These are phyloP conservation scores for Nebria ingens DNA, from an alignment of 1,140 invertebrate genomes.

Conservation along the genomic window DNA sequence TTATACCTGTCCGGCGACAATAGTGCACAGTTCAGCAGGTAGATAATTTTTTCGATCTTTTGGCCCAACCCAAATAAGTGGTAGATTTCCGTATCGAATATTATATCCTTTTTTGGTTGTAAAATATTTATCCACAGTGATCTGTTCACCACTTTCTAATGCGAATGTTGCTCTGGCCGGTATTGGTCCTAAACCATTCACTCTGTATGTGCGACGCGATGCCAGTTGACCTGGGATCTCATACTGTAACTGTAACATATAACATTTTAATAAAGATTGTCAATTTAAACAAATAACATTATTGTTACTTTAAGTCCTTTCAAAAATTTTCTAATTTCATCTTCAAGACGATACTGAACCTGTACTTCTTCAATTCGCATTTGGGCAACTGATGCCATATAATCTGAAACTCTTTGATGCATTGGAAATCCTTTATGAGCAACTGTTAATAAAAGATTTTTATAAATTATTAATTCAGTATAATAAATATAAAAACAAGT, in stretches of 20 bases:
- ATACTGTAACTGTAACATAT: constrained; percentile 35
- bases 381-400: constrained; percentile 20
- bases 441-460: constrained; percentile 38
- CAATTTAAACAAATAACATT: constrained; percentile 1
- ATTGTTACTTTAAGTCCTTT: constrained; percentile 23
- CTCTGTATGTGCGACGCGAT: constrained; percentile 37
- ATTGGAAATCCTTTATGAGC: constrained; percentile 57
- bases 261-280: not conserved
- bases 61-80: constrained; percentile 50
- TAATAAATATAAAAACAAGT: too few relatives aligned
- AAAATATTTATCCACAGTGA: constrained; percentile 45
- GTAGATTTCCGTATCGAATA: constrained; percentile 45
- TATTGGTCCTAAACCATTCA: constrained; percentile 37
- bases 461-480: too few relatives aligned
- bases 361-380: constrained; percentile 20
- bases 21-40: constrained; percentile 49
- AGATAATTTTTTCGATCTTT: constrained; percentile 40
- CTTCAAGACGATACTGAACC: constrained; percentile 15
- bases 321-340: constrained; percentile 18
- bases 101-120: constrained; percentile 30
- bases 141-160: constrained; percentile 24
- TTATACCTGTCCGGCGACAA: constrained; percentile 46
- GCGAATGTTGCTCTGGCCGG: constrained; percentile 34
- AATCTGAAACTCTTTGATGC: constrained; percentile 36
- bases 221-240: constrained; percentile 35